Conservation (phyloP, 2,888 invertebrate species). For the Drosophila gaucha region DNA sequence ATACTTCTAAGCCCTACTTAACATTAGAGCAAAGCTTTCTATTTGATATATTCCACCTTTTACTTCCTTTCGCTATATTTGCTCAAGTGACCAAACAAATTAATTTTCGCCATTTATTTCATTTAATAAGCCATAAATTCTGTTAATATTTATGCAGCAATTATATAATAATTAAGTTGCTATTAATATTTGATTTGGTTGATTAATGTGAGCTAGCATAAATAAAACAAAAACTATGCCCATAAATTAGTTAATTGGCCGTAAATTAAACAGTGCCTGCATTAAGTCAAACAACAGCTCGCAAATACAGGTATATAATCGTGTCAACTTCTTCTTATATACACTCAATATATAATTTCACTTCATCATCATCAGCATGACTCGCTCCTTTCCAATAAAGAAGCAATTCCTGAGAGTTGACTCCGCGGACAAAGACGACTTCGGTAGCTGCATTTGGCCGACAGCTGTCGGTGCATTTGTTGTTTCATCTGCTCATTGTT, state of each 20-base stretch:
- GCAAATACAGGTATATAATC: constrained; percentile 4
- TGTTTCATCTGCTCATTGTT: constrained; percentile 4
- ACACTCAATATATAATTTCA: constrained; percentile 4
- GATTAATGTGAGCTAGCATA: constrained; percentile 3
- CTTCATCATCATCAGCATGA: constrained; percentile 38
- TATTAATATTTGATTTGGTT: constrained; percentile 34
- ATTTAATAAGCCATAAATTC: constrained; percentile 20
- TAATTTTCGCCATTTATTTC: constrained; percentile 5
- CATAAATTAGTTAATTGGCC: constrained; percentile 61
- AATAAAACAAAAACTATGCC: no score
- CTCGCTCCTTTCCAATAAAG: constrained; percentile 32
- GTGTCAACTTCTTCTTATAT: not conserved
- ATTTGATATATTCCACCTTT: not conserved
- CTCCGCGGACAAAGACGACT: constrained; percentile 32
- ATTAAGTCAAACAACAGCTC: constrained; percentile 7
- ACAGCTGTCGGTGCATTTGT: constrained; percentile 33
- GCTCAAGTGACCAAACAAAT: not conserved
- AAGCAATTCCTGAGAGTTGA: constrained; percentile 32
- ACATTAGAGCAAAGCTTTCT: no score
- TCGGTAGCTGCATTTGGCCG: constrained; percentile 35
- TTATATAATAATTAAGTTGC: constrained; percentile 19
- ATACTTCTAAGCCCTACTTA: not conserved
- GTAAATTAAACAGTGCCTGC: constrained; percentile 39
- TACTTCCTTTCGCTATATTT: not conserved
- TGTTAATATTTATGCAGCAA: constrained; percentile 13